Evolutionary conservation across 1,140 invertebrate genomes (phyloP), one percentile per base, ranked within the genome.

Genomic region (Bathynomus jamesi): DNA sequence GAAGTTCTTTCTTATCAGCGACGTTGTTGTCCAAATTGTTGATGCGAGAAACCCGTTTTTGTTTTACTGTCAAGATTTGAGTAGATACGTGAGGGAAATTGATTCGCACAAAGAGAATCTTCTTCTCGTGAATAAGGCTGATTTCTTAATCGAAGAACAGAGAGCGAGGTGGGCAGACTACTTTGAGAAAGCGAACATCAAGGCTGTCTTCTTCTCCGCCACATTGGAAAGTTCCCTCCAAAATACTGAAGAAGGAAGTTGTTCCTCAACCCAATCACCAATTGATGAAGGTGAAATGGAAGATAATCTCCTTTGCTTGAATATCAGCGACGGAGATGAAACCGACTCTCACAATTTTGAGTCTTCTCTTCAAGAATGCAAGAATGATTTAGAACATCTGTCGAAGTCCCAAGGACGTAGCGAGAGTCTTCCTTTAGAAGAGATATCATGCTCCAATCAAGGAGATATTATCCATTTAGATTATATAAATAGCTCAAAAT

Each of bases 21-120:
- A 99, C 84, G 86, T 99, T 61, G 84, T 99, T 29, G 88, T 99
- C 11, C 94, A 99, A 81, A 95, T 99, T 78, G 89, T 99, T 0
- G 98, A 99, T 86, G 95, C 94, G 1, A 86, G 98, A 78, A 98
- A 99, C 86, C 97, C 97, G 2, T 81, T 98, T 30, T 82, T 99
- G 0, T 99, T 98, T 78, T 88, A 91, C 17, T 98, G 92, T 83
- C 86, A 89, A 79, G 98, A 99, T 84, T 83, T 99, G n/a, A 95
- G 97, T 79, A 85, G 83, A 11, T 99, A 99, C 85, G 94, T 97
- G 0, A 87, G 89, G 77, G 94, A 98, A 86, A 85, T 95, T 11
- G 85, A 90, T 80, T 76, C 84, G 62, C 82, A 86, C 70, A 95
- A 99, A 82, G 82, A 86, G 21, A 94, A 91, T 82, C 82, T 98